Evolutionary conservation across 2,888 invertebrate genomes (phyloP).

Genomic region (Eristalinus aeneus): DNA sequence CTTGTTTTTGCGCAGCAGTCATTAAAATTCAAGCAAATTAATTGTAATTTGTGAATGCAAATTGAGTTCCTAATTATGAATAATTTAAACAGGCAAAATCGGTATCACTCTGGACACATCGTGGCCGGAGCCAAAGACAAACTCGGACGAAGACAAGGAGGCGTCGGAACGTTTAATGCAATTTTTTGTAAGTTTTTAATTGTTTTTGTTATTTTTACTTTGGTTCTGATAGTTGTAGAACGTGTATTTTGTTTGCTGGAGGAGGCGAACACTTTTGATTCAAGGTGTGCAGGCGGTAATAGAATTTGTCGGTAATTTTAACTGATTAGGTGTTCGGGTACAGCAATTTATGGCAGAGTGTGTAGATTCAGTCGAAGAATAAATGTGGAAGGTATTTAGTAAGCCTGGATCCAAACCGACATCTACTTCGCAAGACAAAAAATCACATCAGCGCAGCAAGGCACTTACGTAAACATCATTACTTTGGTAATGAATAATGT

Average conservation of each 20-base stretch:
- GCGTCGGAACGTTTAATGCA: conserved; percentile 84
- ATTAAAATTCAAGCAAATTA: background rate
- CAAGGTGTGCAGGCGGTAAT: too few relatives aligned
- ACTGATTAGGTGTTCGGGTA: too few relatives aligned
- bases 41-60: background rate
- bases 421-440: too few relatives aligned
- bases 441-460: too few relatives aligned
- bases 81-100: conserved; percentile 81
- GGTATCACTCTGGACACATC: conserved; percentile 84
- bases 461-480: too few relatives aligned
- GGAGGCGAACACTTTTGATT: too few relatives aligned
- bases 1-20: background rate
- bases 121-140: conserved; percentile 84
- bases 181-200: conserved; percentile 82
- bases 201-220: background rate
- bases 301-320: background rate
- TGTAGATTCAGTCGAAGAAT: too few relatives aligned
- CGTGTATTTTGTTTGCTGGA: too few relatives aligned
- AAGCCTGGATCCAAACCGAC: too few relatives aligned
- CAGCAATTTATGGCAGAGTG: too few relatives aligned
- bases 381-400: too few relatives aligned
- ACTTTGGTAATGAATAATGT: too few relatives aligned
- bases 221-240: background rate
- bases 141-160: conserved; percentile 82
- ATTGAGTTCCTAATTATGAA: background rate